A percentile compares a stretch with the other conserved stretches of the same genome.
Evolutionary conservation across 2,888 invertebrate species (phyloP).

Genomic region (Plagodis dolabraria): DNA sequence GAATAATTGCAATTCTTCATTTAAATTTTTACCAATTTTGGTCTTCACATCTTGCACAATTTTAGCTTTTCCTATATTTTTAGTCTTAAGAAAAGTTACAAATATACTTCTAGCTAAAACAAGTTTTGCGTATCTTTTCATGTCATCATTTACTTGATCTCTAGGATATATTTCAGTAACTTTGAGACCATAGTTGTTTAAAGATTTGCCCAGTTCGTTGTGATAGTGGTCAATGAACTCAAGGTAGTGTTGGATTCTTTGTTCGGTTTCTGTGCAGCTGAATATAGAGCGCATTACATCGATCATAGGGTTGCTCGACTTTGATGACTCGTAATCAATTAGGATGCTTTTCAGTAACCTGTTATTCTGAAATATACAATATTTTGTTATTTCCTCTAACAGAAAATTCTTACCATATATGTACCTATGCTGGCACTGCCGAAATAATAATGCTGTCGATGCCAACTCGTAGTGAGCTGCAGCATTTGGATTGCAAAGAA

Average conservation of each 20-base stretch:
- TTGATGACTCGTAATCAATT: constrained; percentile 7
- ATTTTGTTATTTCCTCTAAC: too few species aligned
- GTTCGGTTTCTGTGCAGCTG: constrained; percentile 6
- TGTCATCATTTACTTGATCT: constrained; percentile 47
- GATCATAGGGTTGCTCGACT: constrained; percentile 1
- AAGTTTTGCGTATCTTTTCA: constrained; percentile 43
- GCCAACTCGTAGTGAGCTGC: too few species aligned
- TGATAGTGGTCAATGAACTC: constrained; percentile 45
- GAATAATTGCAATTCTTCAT: not conserved
- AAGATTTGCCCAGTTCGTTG: constrained; percentile 43
- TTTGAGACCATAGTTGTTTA: constrained; percentile 44
- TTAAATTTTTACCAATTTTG: not conserved
- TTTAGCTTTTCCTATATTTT: constrained; percentile 1
- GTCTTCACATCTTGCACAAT: not conserved
- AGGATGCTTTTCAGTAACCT: not conserved
- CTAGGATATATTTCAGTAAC: constrained; percentile 43
- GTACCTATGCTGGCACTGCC: too few species aligned
- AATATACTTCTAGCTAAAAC: constrained; percentile 36
- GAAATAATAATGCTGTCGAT: too few species aligned
- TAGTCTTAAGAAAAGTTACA: constrained; percentile 19
- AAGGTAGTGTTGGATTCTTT: constrained; percentile 9
- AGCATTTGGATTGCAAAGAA: too few species aligned
- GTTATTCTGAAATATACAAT: constrained; percentile 1
- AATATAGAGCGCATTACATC: constrained; percentile 6
- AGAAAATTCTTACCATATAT: too few species aligned